These are phyloP conservation scores for Carposina sasakii DNA, from an alignment of 1,140 invertebrate species.

Conservation along the genomic window DNA sequence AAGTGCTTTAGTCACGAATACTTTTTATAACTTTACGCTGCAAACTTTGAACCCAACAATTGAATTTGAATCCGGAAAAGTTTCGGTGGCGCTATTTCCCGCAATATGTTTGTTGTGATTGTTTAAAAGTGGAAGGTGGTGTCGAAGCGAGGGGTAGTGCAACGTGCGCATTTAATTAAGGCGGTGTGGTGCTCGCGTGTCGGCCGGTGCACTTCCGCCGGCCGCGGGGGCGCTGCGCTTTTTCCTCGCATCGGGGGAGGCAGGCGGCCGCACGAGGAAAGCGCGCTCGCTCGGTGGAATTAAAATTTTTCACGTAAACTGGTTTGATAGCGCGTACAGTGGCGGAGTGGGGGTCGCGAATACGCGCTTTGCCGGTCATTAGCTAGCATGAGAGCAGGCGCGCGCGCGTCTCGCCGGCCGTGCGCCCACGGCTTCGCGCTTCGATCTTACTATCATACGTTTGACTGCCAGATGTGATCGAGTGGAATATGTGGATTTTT, in stretches of 20 bases:
- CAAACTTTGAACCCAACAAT: no score
- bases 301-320: constrained; percentile 71
- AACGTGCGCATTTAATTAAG: constrained; percentile 64
- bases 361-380: constrained; percentile 59
- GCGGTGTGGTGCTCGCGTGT: constrained; percentile 63
- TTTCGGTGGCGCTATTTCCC: no score
- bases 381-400: constrained; percentile 52
- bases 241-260: constrained; percentile 46
- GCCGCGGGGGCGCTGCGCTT: constrained; percentile 58
- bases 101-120: constrained; percentile 21
- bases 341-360: constrained; percentile 65
- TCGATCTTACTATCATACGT: not conserved
- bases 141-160: constrained; percentile 38
- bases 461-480: not conserved
- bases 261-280: constrained; percentile 51
- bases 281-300: constrained; percentile 58
- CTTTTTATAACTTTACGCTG: no score
- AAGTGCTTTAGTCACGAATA: no score
- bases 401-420: constrained; percentile 48
- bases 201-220: constrained; percentile 61
- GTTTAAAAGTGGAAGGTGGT: constrained; percentile 12
- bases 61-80: no score
- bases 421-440: constrained; percentile 33
- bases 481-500: no score
- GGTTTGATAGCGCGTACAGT: constrained; percentile 63